These are phyloP conservation scores for Fulica atra DNA, from an alignment of 2,113 vertebrate genomes.

Conservation along the genomic window DNA sequence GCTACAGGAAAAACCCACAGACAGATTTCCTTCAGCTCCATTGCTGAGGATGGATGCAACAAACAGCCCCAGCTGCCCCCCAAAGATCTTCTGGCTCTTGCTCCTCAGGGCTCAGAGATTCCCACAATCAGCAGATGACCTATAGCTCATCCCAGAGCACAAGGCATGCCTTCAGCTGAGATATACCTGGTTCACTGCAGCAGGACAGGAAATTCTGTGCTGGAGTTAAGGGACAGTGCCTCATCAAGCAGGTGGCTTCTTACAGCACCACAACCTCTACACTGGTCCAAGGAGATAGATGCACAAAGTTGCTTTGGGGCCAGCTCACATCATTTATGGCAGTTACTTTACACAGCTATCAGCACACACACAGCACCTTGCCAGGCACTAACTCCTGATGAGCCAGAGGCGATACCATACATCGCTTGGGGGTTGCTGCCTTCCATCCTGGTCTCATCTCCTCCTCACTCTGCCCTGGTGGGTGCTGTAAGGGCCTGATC, in stretches of 20 bases:
- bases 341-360: fast-evolving
- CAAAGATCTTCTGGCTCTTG: background rate
- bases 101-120: background rate
- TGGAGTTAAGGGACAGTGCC: background rate
- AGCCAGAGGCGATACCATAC: background rate
- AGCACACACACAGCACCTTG: fast-evolving
- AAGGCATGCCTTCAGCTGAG: background rate
- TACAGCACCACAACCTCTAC: fast-evolving
- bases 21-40: too few species aligned
- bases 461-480: too few species aligned
- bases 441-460: too few species aligned
- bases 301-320: background rate
- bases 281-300: background rate
- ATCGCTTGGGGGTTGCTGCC: background rate
- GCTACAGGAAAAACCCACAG: background rate
- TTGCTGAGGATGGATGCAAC: background rate
- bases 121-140: fast-evolving
- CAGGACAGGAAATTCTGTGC: background rate
- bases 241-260: background rate
- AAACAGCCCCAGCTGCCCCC: background rate
- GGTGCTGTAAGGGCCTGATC: too few species aligned
- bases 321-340: too few species aligned
- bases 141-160: fast-evolving
- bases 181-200: background rate
- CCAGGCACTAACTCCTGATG: fast-evolving